Evolutionary conservation across 2,888 invertebrate species (phyloP).

Genomic region (Stenotaenia linearis): DNA sequence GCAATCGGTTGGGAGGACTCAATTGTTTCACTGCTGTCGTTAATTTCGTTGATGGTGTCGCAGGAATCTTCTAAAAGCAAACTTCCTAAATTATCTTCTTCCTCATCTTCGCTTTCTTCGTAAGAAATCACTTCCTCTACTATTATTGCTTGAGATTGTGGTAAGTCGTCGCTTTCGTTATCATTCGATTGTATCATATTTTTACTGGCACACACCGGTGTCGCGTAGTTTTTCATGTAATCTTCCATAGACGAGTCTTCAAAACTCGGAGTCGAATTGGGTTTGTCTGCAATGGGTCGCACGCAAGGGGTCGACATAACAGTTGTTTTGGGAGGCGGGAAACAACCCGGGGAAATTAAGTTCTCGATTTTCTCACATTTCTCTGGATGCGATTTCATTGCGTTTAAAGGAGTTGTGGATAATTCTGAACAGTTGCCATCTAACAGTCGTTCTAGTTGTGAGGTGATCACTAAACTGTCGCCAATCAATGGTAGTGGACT

Average conservation of each 20-base stretch:
- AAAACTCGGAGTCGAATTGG: background rate
- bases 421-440: background rate
- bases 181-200: no score
- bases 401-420: background rate
- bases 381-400: no score
- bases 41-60: no score
- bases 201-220: no score
- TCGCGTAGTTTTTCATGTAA: background rate
- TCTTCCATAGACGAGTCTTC: background rate
- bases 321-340: background rate
- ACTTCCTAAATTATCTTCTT: background rate
- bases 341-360: background rate
- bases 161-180: background rate
- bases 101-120: background rate
- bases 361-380: no score
- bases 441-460: background rate
- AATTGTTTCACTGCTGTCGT: background rate
- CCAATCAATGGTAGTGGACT: background rate
- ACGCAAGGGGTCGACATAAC: background rate
- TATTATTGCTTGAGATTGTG: background rate
- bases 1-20: background rate
- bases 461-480: background rate
- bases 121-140: background rate
- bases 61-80: background rate
- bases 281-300: background rate